These are phyloP conservation scores for Sebastes iracundus DNA, from an alignment of 2,797 vertebrate species.

Conservation along the genomic window DNA sequence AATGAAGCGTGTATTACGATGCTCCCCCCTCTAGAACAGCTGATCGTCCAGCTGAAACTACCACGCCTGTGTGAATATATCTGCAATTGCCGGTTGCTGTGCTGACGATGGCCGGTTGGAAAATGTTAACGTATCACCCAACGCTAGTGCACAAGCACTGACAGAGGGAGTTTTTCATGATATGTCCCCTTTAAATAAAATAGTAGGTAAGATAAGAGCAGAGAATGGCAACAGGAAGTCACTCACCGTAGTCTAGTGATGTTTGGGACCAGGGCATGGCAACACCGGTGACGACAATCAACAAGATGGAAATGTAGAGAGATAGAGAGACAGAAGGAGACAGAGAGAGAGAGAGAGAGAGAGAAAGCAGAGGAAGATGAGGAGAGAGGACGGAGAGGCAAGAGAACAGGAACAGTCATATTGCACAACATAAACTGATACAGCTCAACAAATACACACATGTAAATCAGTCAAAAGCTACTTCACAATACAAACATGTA, in stretches of 20 bases:
- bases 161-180: not conserved
- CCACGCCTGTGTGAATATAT: too few species aligned
- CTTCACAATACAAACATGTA: constrained; percentile 33
- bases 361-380: not conserved
- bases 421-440: constrained; percentile 51
- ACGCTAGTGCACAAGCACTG: not conserved
- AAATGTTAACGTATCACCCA: too few species aligned
- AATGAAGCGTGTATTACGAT: not conserved
- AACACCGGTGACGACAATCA: constrained; percentile 69
- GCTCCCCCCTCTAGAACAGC: not conserved
- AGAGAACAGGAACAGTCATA: constrained; percentile 72
- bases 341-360: not conserved
- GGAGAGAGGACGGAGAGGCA: constrained; percentile 8
- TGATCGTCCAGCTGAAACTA: too few species aligned
- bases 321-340: constrained; percentile 13
- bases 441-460: constrained; percentile 56
- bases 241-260: constrained; percentile 83
- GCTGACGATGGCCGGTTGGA: too few species aligned
- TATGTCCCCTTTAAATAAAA: not conserved
- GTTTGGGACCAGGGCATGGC: constrained; percentile 61
- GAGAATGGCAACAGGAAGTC: constrained; percentile 35
- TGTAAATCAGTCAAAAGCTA: constrained; percentile 8
- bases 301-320: constrained; percentile 44
- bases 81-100: too few species aligned
- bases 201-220: constrained; percentile 9